A percentile compares a stretch with the other conserved stretches of the same genome.
phyloP scores from a whole-genome alignment of 2,797 vertebrate species.

The Potorous gilbertii region DNA sequence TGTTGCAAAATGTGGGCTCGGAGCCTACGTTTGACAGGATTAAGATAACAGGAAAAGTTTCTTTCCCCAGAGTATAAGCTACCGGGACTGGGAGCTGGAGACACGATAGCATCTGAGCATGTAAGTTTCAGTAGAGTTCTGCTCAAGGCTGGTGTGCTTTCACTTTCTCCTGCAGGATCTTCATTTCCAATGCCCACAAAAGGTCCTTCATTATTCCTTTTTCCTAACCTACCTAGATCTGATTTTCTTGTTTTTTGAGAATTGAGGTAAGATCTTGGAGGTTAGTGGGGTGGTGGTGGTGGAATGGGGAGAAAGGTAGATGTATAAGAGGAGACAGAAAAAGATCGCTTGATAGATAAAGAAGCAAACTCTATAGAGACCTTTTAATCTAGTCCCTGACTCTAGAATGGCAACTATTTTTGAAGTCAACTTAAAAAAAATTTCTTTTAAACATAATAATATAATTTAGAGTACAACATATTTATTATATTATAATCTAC shows the following conservation, averaged over 20 bases:
- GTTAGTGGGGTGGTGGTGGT: not conserved
- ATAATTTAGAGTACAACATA: not conserved
- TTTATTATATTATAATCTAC: not conserved
- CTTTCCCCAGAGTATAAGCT: not conserved
- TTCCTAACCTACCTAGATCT: not conserved
- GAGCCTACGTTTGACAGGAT: not conserved
- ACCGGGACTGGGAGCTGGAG: not conserved
- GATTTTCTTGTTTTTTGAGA: constrained; percentile 31
- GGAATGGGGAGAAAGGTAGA: not conserved
- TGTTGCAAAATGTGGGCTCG: not conserved
- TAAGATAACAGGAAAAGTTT: not conserved
- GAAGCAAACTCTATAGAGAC: constrained; percentile 30
- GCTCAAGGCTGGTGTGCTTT: constrained; percentile 30
- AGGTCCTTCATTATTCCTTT: constrained; percentile 36
- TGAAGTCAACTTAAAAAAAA: constrained; percentile 6
- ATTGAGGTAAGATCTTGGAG: constrained; percentile 23
- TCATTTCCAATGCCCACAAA: constrained; percentile 22
- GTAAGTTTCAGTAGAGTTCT: constrained; percentile 14
- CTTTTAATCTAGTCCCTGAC: not conserved
- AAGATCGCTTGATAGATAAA: not conserved
- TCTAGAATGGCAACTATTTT: not conserved
- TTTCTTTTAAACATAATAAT: not conserved
- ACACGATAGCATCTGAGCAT: not conserved
- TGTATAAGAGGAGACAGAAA: not conserved
- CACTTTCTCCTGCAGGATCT: constrained; percentile 27